phyloP scores from a whole-genome alignment of 1,140 invertebrate genomes.

The Dufourea novaeangliae region DNA sequence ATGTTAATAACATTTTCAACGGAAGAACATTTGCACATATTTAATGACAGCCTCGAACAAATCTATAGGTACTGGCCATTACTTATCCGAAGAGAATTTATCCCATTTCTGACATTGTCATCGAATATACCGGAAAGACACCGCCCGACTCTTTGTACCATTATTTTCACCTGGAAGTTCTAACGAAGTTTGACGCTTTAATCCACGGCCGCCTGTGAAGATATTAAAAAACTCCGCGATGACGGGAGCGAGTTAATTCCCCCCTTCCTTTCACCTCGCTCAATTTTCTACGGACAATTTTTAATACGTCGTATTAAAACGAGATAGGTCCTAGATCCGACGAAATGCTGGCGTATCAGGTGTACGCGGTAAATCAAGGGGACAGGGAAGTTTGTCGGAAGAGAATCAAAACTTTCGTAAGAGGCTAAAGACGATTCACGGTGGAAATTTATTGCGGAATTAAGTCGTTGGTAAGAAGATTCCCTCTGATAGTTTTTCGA shows the following conservation, averaged over 20 bases:
- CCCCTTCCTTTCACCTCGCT: not conserved
- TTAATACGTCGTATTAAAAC: not conserved
- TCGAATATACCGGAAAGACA: not conserved
- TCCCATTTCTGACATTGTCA: too few relatives aligned
- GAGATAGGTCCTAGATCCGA: not conserved
- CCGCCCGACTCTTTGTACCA: not conserved
- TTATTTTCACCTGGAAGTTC: not conserved
- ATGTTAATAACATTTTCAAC: too few relatives aligned
- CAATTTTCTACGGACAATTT: not conserved
- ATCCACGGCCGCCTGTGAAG: not conserved
- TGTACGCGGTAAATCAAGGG: not conserved
- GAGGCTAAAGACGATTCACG: not conserved
- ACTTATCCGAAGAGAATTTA: not conserved
- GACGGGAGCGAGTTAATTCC: not conserved
- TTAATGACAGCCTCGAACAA: too few relatives aligned
- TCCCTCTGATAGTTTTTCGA: not conserved
- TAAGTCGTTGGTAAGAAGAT: not conserved
- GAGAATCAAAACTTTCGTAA: not conserved
- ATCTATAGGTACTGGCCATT: not conserved
- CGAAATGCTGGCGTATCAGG: not conserved
- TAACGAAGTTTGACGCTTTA: slow-evolving; percentile 4
- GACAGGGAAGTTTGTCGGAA: not conserved
- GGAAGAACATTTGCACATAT: too few relatives aligned
- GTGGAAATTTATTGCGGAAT: slow-evolving; percentile 6
- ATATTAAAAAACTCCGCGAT: not conserved